Evolutionary conservation across 1,140 invertebrate genomes (phyloP), one percentile per base, ranked within the genome.

Genomic region (Choristoneura fumiferana): DNA sequence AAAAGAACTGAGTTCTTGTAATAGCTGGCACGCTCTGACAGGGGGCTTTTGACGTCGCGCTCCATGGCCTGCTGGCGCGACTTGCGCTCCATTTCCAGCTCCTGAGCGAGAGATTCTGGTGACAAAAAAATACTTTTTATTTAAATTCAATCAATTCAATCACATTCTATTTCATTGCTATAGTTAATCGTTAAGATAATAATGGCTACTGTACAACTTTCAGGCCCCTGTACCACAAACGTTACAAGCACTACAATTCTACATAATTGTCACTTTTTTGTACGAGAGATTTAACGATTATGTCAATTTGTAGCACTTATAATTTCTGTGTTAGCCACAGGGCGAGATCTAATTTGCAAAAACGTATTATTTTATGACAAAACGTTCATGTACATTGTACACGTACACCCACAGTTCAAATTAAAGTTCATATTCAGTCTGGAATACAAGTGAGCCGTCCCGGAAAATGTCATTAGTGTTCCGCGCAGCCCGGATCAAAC

Each of bases 1-100:
- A 96, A 96, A 49, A 96, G 90, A 60, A 96, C 95, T 9, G 95
- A 95, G 83, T 95, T 96, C 85, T 96, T 96, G 91, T 96, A 96
- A 88, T 96, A 96, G 67, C 91, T 91, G 63, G 93, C 92, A 71
- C 93, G 91, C 73, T 96, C 95, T 82, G 95, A 95, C 63, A 96
- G 91, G 22, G 95, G 95, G 76, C 94, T 95, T 87, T 96, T 96
- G 35, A 96, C 94, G 77, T 96, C 95, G 65, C 94, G 92, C 77
- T 96, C 95, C 70, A 93, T 90, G 38, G 93, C 92, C 63, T 95
- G 94, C 73, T 95, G 95, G 58, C 95, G 92, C 35, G 93, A 92
- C 85, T 96, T 96, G 86, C 95, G 92, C 78, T 96, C 95, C 91
- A 95, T 92, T 87, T 96, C 95, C 68, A 96, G 91, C 84, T 96